phyloP scores from a whole-genome alignment of 2,797 vertebrate genomes.

The Syndactyla subalaris region DNA sequence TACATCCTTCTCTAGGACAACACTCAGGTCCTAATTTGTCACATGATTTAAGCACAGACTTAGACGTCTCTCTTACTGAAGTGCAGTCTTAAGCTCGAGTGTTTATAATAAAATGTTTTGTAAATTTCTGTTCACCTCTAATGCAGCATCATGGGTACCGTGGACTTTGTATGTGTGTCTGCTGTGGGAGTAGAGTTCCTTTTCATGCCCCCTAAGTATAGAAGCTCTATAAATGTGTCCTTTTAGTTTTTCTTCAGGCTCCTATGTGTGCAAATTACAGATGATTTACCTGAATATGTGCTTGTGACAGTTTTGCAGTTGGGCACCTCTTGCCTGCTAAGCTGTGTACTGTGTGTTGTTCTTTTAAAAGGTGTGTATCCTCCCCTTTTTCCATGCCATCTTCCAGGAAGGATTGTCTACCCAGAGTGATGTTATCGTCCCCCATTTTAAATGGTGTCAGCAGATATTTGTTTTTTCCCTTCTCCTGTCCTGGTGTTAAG shows the following conservation, averaged over 20 bases:
- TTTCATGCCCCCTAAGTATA: neutral
- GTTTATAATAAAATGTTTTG: neutral
- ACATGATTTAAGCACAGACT: neutral
- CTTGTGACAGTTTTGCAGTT: neutral
- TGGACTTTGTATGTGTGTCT: neutral
- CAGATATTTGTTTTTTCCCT: conserved; percentile 37
- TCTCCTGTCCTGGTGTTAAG: neutral
- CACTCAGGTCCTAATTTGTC: neutral
- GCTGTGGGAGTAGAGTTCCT: neutral
- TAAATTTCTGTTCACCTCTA: neutral
- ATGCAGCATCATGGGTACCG: neutral
- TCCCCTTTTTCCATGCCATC: conserved; percentile 32
- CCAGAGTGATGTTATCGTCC: neutral
- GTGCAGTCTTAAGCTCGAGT: neutral
- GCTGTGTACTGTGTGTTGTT: neutral
- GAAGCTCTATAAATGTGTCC: neutral
- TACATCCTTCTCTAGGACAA: neutral
- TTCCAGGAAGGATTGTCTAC: conserved; percentile 14
- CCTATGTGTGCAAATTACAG: neutral
- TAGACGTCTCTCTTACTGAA: neutral
- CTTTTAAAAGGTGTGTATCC: neutral
- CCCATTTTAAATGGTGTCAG: conserved; percentile 22
- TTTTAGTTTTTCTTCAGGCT: neutral
- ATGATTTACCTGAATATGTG: neutral
- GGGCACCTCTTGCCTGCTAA: neutral